phyloP scores from a whole-genome alignment of 1,140 invertebrate species.

The Halesus radiatus region DNA sequence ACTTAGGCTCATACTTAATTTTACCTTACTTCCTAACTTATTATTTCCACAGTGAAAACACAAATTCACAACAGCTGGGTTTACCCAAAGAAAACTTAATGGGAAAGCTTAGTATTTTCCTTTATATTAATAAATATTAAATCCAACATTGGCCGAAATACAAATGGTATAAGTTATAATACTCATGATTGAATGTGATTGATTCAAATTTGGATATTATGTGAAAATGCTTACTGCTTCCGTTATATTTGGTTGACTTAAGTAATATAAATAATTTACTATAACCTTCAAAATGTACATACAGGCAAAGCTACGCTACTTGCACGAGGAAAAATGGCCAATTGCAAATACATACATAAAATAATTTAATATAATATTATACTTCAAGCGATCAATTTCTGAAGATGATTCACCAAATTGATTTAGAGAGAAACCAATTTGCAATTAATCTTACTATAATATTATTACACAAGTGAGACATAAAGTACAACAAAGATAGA shows the following conservation, averaged over 20 bases:
- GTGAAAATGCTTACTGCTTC: conserved; percentile 21
- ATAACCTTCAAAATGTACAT: conserved; percentile 44
- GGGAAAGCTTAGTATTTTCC: conserved; percentile 43
- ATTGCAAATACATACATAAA: conserved; percentile 56
- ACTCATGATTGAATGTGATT: conserved; percentile 3
- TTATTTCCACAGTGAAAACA: conserved; percentile 49
- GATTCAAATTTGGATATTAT: conserved; percentile 7
- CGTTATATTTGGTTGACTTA: conserved; percentile 36
- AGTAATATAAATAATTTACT: conserved; percentile 31
- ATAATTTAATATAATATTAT: conserved; percentile 52
- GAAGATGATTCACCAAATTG: conserved; percentile 34
- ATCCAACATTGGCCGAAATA: conserved; percentile 33
- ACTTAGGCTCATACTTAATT: conserved; percentile 53
- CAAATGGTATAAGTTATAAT: not conserved
- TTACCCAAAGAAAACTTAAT: conserved; percentile 37
- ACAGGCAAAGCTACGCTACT: conserved; percentile 55
- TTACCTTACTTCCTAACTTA: conserved; percentile 53
- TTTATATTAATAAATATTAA: conserved; percentile 36
- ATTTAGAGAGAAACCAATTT: conserved; percentile 52
- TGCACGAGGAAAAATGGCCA: conserved; percentile 52
- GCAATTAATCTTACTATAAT: conserved; percentile 52
- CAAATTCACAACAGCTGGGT: conserved; percentile 53
- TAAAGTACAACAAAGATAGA: conserved; percentile 58
- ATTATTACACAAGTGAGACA: conserved; percentile 54
- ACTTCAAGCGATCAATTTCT: conserved; percentile 52